Evolutionary conservation across 1,140 invertebrate species (phyloP), one percentile per base, ranked within the genome.

Genomic region (Sycophila sp.): DNA sequence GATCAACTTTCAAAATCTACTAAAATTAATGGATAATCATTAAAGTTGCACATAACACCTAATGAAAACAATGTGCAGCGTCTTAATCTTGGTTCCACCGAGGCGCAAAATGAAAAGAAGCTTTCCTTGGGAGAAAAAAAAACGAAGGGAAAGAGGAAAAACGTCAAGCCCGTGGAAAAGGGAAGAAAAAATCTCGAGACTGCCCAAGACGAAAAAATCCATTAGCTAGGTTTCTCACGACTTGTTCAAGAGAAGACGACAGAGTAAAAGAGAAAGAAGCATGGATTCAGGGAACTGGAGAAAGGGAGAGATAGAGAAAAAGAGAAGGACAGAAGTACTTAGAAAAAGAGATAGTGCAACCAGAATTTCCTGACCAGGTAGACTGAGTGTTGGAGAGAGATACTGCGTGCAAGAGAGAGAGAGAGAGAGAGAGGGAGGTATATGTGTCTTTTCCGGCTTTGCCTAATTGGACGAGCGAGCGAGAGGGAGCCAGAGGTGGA

Each of bases 401-500:
- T n/a, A n/a, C n/a, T n/a, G n/a, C n/a, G n/a, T n/a, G n/a, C n/a
- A n/a, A n/a, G n/a, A 55, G 51, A 55, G 28, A 55, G n/a, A 5
- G 17, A 56, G 51, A 56, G n/a, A 34, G 32, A 7, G 47, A 42
- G 10, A n/a, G 47, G 17, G 32, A 11, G 6, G 65, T 66, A 17
- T 58, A 58, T 58, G 65, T 59, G 65, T 58, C 65, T 67, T 58
- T 67, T 67, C 51, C 65, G 65, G 38, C 65, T 58, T 67, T 67
- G 65, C 65, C 65, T 67, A 67, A 67, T 67, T 67, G 65, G 65
- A 67, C 65, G 63, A 66, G 47, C 62, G 49, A 38, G 26, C 8
- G 22, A 36, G 45, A 40, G 22, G 26, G 34, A 40, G 17, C 13
- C 58, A 62, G 47, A 2, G 30, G 6, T 4, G 56, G 15, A 36